Conservation (phyloP, 1,140 invertebrate species). For the Radopholus similis region DNA sequence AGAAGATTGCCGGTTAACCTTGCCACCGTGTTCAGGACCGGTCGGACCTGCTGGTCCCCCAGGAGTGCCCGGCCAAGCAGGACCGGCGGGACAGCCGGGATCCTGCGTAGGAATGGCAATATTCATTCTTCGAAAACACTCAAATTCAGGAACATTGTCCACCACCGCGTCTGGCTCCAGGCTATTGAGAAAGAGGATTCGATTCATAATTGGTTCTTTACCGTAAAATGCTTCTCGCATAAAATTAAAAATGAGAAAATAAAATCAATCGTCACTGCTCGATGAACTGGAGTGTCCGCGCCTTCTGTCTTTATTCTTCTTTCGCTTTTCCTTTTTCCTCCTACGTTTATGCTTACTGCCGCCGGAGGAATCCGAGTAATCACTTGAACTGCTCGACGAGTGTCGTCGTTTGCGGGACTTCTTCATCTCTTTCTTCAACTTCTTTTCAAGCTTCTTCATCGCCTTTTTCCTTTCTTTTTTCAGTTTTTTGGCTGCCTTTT, state of each 20-base stretch:
- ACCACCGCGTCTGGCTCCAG: slow-evolving; percentile 53
- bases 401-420: slow-evolving; percentile 20
- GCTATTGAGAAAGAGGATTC: slow-evolving; percentile 36
- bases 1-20: neutral
- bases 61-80: slow-evolving; percentile 32
- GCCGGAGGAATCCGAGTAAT: slow-evolving; percentile 3
- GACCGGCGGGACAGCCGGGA: slow-evolving; percentile 43
- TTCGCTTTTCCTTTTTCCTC: neutral
- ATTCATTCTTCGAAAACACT: no score
- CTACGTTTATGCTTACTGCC: neutral
- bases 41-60: slow-evolving; percentile 40
- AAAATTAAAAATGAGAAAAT: no score
- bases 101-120: no score
- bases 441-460: slow-evolving; percentile 24
- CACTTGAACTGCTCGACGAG: slow-evolving; percentile 1
- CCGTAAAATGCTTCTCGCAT: neutral
- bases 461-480: slow-evolving; percentile 22
- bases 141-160: slow-evolving; percentile 60
- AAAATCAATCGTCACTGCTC: no score
- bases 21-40: slow-evolving; percentile 27
- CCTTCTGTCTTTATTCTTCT: slow-evolving; percentile 2
- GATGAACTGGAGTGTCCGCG: neutral
- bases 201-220: neutral
- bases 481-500: slow-evolving; percentile 19
- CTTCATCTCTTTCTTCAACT: slow-evolving; percentile 20